Evolutionary conservation across 2,888 invertebrate genomes (phyloP).

Genomic region (Chloromyia formosa): DNA sequence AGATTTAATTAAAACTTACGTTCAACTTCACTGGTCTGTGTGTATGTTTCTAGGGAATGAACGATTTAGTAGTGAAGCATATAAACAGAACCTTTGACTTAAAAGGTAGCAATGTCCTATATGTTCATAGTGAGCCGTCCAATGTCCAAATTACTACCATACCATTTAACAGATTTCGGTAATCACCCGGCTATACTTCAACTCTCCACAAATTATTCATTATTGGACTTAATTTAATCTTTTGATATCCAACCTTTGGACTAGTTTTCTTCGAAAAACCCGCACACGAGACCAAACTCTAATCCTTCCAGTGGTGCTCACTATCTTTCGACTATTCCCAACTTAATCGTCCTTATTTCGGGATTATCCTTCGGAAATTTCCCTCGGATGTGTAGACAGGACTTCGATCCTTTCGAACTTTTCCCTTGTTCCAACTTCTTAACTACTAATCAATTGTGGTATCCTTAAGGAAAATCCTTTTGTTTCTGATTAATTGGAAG

Average conservation of each 20-base stretch:
- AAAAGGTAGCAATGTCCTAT: too few species aligned
- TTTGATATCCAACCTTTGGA: constrained; percentile 5
- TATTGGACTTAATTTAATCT: constrained; percentile 16
- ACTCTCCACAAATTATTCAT: not conserved
- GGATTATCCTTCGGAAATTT: constrained; percentile 14
- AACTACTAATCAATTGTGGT: constrained; percentile 9
- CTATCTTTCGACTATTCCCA: not conserved
- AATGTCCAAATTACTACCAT: too few species aligned
- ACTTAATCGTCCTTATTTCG: constrained; percentile 16
- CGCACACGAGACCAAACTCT: not conserved
- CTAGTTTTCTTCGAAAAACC: not conserved
- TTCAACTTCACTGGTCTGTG: too few species aligned
- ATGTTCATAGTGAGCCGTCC: too few species aligned
- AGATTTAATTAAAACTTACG: too few species aligned
- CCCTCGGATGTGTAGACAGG: too few species aligned
- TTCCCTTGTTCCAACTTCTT: not conserved
- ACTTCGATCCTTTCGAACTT: not conserved
- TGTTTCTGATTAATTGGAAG: constrained; percentile 17
- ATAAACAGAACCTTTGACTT: too few species aligned
- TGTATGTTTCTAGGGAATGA: too few species aligned
- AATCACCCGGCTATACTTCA: too few species aligned
- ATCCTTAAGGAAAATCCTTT: constrained; percentile 7
- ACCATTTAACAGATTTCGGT: too few species aligned
- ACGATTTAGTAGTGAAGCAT: too few species aligned
- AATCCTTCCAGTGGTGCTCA: not conserved